phyloP scores from a whole-genome alignment of 2,888 invertebrate species.

The Endotricha flammealis region DNA sequence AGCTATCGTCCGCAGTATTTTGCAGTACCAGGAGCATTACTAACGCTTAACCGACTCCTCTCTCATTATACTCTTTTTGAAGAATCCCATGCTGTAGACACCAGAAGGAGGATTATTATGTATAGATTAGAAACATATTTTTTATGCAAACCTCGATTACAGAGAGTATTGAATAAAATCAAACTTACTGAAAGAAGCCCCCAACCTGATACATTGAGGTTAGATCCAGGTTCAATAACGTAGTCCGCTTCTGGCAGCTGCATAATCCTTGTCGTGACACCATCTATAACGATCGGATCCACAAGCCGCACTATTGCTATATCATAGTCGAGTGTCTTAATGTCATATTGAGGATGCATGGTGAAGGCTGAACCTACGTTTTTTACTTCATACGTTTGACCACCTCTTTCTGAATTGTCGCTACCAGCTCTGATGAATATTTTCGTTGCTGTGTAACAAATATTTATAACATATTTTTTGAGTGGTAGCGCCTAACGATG shows the following conservation, averaged over 20 bases:
- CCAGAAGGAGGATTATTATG: too few species aligned
- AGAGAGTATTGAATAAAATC: too few species aligned
- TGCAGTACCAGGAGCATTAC: too few species aligned
- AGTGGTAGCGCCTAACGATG: too few species aligned
- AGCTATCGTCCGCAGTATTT: too few species aligned
- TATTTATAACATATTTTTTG: too few species aligned
- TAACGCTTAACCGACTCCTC: too few species aligned
- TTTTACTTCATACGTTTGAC: slow-evolving; percentile 59
- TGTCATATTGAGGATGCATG: slow-evolving; percentile 57
- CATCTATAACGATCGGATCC: slow-evolving; percentile 44
- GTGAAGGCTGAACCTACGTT: slow-evolving; percentile 21
- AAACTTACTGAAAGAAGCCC: slow-evolving; percentile 54
- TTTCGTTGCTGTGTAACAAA: slow-evolving; percentile 36
- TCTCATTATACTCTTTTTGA: too few species aligned
- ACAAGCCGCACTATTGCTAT: slow-evolving; percentile 52
- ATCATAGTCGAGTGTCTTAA: slow-evolving; percentile 57
- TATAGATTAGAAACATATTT: too few species aligned
- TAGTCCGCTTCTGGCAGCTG: slow-evolving; percentile 27
- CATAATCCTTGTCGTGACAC: slow-evolving; percentile 35
- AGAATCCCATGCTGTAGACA: too few species aligned
- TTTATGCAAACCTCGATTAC: too few species aligned
- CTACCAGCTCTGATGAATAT: slow-evolving; percentile 58
- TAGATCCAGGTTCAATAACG: slow-evolving; percentile 31
- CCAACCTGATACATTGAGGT: slow-evolving; percentile 54
- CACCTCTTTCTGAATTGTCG: slow-evolving; percentile 45